Conservation (phyloP, 2,797 vertebrate genomes). For the Pangasius krempfi region DNA sequence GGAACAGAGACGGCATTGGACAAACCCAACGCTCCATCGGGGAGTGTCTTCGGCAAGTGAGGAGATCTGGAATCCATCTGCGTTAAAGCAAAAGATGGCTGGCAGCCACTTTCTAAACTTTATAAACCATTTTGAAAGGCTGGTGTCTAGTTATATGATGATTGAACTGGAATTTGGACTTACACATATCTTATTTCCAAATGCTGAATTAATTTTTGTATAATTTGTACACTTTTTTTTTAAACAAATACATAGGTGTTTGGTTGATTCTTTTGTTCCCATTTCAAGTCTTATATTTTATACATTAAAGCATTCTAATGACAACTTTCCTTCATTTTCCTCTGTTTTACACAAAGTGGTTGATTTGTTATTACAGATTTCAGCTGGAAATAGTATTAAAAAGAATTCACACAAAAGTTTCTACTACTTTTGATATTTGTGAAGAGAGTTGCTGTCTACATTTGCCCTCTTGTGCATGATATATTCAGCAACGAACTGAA, state of each 20-base stretch:
- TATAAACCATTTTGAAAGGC: background rate
- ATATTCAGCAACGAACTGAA: background rate
- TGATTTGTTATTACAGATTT: background rate
- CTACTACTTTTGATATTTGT: background rate
- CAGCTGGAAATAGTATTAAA: background rate
- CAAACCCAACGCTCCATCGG: conserved; percentile 77
- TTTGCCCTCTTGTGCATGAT: background rate
- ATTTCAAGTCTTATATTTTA: conserved; percentile 40
- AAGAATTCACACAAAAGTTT: background rate
- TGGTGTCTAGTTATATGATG: background rate
- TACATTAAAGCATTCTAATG: conserved; percentile 32
- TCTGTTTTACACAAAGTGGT: background rate
- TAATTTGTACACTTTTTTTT: conserved; percentile 5
- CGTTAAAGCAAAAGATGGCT: background rate
- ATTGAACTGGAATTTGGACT: background rate
- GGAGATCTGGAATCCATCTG: background rate
- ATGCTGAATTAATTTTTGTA: background rate
- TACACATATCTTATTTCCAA: conserved; percentile 2
- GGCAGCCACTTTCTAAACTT: background rate
- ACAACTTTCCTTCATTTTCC: background rate
- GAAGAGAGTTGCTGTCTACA: background rate
- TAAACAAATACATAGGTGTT: conserved; percentile 11
- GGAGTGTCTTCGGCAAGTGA: conserved; percentile 84
- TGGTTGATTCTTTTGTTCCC: background rate
- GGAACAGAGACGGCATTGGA: conserved; percentile 86